Base-by-base conservation (phyloP, 1,140 invertebrate genomes). In the Pachyrhynchus sulphureomaculatus region DNA sequence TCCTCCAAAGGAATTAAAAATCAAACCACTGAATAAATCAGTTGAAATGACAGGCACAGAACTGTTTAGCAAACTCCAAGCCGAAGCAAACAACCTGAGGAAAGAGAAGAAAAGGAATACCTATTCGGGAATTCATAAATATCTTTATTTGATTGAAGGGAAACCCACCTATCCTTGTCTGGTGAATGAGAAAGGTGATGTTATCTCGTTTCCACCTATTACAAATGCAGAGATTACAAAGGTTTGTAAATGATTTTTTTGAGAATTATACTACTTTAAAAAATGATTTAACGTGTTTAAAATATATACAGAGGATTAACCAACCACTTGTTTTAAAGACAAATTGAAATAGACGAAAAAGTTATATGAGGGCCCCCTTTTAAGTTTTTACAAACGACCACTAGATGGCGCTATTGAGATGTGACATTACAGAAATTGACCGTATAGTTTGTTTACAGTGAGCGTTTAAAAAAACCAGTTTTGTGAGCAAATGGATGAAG, bases 161-260 rank as follows among this genome's bases (percentile, higher is more conserved):
- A 89, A 90, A 73, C 72, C 80, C 4, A 65, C 83, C 10, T 92
- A 86, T 74, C 87, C 90, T 0, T 91, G 86, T 71, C 71, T 93
- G 21, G 57, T 85, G 49, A 86, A 90, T 75, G 72, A 77, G 8
- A 76, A 76, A 15, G 79, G 80, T 2, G 80, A 78, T 55, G 87
- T 90, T 1, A 86, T 93, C 62, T 92, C 90, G 17, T 88, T 93
- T 72, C 90, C 91, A 47, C 91, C 91, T 0, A 88, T 93, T 41
- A 92, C 90, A 12, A 93, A 93, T 75, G 84, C 87, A 67, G 88
- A 92, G 37, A 77, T 83, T 62, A 88, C 89, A 2, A 92, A 92
- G 79, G 87, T 88, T 76, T 70, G 20, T 55, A 41, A 53, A 21
- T 17, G 26, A 32, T 13, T 10, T 15, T 12, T 10, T 12, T 34